phyloP scores from a whole-genome alignment of 2,888 invertebrate species.

The Listrodromus nycthemerus region DNA sequence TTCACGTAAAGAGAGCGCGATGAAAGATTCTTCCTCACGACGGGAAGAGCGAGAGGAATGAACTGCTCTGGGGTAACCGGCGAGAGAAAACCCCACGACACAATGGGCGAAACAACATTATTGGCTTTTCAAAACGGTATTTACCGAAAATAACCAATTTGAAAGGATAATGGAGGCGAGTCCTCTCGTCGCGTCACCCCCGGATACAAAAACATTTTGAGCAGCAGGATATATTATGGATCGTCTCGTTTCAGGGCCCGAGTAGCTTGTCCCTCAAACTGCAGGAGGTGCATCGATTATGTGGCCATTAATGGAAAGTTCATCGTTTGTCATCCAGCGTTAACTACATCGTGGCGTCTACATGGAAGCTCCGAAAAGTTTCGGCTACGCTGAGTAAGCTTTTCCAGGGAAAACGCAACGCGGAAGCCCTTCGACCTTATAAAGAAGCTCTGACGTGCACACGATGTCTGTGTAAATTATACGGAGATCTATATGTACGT shows the following conservation, averaged over 20 bases:
- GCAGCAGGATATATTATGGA: constrained; percentile 25
- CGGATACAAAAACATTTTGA: constrained; percentile 65
- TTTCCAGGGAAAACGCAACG: constrained; percentile 43
- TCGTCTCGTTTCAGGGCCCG: neutral
- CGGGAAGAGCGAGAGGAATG: constrained; percentile 60
- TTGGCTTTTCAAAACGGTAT: constrained; percentile 84
- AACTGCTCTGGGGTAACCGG: constrained; percentile 58
- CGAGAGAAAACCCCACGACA: constrained; percentile 61
- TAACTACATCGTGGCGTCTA: neutral
- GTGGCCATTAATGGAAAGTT: neutral
- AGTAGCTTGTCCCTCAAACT: neutral
- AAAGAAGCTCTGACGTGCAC: constrained; percentile 52
- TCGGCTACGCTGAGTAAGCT: too few relatives aligned
- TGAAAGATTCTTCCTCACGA: constrained; percentile 55
- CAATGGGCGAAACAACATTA: constrained; percentile 83
- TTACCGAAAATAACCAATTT: constrained; percentile 85
- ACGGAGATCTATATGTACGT: constrained; percentile 2
- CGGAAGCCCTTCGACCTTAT: constrained; percentile 69
- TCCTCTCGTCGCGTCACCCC: constrained; percentile 73
- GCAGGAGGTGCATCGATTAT: constrained; percentile 7
- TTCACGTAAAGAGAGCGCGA: constrained; percentile 66
- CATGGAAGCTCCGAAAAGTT: constrained; percentile 2
- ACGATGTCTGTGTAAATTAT: constrained; percentile 53
- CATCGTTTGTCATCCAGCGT: constrained; percentile 8
- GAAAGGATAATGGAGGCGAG: constrained; percentile 79